phyloP scores from a whole-genome alignment of 2,888 invertebrate species.

The Watsonalla binaria region DNA sequence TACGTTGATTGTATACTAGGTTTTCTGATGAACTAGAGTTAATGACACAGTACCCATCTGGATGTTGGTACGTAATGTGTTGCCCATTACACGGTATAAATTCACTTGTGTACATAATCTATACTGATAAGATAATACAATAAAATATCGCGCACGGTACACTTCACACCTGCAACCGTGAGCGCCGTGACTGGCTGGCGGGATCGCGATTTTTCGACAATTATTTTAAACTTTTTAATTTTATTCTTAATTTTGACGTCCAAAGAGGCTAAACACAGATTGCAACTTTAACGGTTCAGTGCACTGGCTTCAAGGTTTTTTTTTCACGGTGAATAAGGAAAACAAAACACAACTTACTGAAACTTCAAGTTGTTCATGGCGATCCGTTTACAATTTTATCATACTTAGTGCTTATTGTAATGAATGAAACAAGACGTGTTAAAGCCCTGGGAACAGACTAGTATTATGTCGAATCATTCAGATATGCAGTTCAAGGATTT shows the following conservation, averaged over 20 bases:
- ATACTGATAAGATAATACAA: conserved; percentile 63
- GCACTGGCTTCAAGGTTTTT: conserved; percentile 36
- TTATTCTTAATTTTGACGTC: conserved; percentile 2
- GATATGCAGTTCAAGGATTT: conserved; percentile 26
- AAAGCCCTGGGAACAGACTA: not conserved
- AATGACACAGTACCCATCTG: conserved; percentile 42
- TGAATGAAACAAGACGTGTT: conserved; percentile 12
- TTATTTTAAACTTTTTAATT: not conserved
- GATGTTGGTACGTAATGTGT: conserved; percentile 57
- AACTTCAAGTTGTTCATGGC: not conserved
- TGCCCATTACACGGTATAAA: conserved; percentile 59
- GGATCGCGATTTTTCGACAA: conserved; percentile 8
- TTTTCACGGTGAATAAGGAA: conserved; percentile 14
- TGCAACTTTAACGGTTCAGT: conserved; percentile 24
- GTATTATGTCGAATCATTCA: conserved; percentile 11
- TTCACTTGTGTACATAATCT: conserved; percentile 75
- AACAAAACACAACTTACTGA: conserved; percentile 22
- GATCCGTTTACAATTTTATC: too few species aligned
- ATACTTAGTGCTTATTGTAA: conserved; percentile 18
- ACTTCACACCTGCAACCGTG: conserved; percentile 16
- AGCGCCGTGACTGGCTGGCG: conserved; percentile 11
- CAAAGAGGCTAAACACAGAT: conserved; percentile 12
- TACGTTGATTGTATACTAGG: conserved; percentile 43
- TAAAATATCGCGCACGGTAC: conserved; percentile 29
- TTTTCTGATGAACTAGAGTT: conserved; percentile 31